phyloP scores from a whole-genome alignment of 2,888 invertebrate genomes.

The Sylvicola cinctus region DNA sequence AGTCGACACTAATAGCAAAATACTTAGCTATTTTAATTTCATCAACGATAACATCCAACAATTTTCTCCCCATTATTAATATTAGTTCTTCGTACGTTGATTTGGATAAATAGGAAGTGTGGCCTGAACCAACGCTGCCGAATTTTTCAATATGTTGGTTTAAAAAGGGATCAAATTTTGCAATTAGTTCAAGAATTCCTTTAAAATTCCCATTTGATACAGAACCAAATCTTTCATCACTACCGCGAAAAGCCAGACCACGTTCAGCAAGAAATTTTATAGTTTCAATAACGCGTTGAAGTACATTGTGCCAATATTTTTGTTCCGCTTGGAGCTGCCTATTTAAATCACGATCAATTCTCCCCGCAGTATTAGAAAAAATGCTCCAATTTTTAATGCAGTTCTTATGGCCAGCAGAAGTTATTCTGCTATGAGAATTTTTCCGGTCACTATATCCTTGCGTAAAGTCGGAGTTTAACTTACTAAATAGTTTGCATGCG shows the following conservation, averaged over 20 bases:
- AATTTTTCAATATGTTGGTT: constrained; percentile 7
- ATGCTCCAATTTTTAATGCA: too few species aligned
- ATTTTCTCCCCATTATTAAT: constrained; percentile 12
- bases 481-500: too few species aligned
- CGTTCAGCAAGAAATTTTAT: constrained; percentile 7
- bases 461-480: too few species aligned
- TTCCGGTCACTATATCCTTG: too few species aligned
- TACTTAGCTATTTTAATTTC: constrained; percentile 11
- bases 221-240: constrained; percentile 7
- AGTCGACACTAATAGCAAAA: constrained; percentile 14
- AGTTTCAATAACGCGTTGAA: constrained; percentile 5
- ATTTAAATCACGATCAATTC: too few species aligned
- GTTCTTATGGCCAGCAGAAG: too few species aligned
- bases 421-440: too few species aligned
- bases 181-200: constrained; percentile 7
- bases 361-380: too few species aligned
- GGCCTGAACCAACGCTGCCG: constrained; percentile 10
- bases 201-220: constrained; percentile 7
- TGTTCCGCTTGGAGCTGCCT: too few species aligned
- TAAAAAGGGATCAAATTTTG: constrained; percentile 9
- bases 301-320: constrained; percentile 4
- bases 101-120: constrained; percentile 13
- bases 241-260: constrained; percentile 7
- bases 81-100: constrained; percentile 13
- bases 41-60: constrained; percentile 7